phyloP scores from a whole-genome alignment of 2,888 invertebrate species.

The Lasioglossum calceatum region DNA sequence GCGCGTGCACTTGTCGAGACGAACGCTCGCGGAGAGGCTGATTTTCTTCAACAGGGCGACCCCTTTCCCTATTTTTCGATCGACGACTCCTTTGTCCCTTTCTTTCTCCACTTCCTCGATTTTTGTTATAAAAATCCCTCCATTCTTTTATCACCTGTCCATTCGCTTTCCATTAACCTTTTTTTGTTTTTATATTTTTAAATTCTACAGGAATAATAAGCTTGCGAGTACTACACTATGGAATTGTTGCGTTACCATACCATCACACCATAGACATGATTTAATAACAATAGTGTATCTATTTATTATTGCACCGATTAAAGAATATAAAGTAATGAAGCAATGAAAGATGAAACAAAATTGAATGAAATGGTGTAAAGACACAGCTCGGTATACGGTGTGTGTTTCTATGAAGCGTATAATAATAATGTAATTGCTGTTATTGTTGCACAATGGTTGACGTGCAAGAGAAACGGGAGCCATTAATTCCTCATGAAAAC shows the following conservation, averaged over 20 bases:
- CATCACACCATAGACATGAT: neutral
- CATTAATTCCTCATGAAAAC: constrained; percentile 6
- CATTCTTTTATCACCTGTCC: neutral
- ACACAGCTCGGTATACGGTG: neutral
- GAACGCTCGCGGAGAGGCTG: neutral
- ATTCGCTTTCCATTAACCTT: neutral
- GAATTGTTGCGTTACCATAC: neutral
- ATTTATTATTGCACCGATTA: neutral
- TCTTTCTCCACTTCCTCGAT: neutral
- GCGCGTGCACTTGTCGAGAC: constrained; percentile 41
- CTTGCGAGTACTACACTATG: neutral
- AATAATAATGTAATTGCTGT: neutral
- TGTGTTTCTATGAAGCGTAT: neutral
- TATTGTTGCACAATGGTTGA: neutral
- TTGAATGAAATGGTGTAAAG: neutral
- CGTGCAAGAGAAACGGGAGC: neutral
- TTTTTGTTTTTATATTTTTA: too few relatives aligned
- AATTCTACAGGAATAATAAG: neutral
- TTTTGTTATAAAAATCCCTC: neutral
- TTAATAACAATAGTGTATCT: neutral
- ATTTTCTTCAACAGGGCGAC: neutral
- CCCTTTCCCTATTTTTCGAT: neutral
- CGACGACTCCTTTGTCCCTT: neutral
- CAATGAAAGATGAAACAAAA: neutral
- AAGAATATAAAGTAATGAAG: neutral